Base-by-base conservation (phyloP, 2,113 vertebrate genomes). In the Garra rufa region DNA sequence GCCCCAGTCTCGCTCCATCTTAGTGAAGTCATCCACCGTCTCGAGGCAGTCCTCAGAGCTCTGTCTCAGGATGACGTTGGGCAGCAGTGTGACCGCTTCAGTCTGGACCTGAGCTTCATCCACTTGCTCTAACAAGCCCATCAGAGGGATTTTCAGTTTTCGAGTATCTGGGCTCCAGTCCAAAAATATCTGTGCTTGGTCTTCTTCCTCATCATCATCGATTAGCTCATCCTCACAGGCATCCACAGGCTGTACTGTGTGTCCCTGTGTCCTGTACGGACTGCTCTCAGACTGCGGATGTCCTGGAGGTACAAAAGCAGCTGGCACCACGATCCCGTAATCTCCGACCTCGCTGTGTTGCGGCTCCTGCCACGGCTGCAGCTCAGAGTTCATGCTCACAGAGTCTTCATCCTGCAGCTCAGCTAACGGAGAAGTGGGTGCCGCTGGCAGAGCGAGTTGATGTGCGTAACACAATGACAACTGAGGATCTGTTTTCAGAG, bases 1-100 rank as follows among this genome's bases (percentile, higher is more conserved):
- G 1, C 63, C 93, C 96, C 95, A 97, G 3, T 92, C 90, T 77
- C 94, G 91, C 86, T 92, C 93, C 86, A 97, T 95, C 6, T 87
- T 89, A 44, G 83, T 9, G 70, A 96, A 93, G 3, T 52, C 71
- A 81, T 92, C 91, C 38, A 92, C 90, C 55, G 50, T 17, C 43
- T 90, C 89, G 2, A 48, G 30, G 9, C 85, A n/a, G n/a, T 92
- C 85, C 13, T 89, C 77, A 28, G 85, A 78, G 2, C 50, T 6
- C 30, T 83, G 88, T 2, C 88, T 88, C 46, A 94, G 79, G 83
- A 86, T 93, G 0, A 96, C 82, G 59, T 88, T 91, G 24, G 91
- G 76, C 48, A 76, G 69, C 2, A 52, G 17, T 0, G 87, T 15
- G 1, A 61, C 46, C 63, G 82, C 19, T 43, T 13, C 34, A 0